These are phyloP conservation scores for Eupithecia vulgata DNA, from an alignment of 2,888 invertebrate genomes.

Conservation along the genomic window DNA sequence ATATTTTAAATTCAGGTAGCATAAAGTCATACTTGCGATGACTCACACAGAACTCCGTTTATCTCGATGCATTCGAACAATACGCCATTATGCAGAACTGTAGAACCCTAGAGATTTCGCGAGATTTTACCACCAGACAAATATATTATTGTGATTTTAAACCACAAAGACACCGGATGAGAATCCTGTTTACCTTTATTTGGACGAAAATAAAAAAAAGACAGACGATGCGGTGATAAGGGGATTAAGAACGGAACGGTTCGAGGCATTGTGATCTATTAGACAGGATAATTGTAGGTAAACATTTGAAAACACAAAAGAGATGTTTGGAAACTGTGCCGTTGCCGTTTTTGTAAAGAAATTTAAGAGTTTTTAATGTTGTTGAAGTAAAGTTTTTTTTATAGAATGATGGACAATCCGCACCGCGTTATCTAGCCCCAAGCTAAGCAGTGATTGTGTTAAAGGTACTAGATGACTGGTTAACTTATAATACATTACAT, in stretches of 20 bases:
- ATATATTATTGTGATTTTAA: constrained; percentile 43
- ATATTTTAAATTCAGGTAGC: constrained; percentile 28
- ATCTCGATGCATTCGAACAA: constrained; percentile 36
- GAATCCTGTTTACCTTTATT: constrained; percentile 73
- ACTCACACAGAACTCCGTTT: constrained; percentile 28
- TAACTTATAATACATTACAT: too few species aligned
- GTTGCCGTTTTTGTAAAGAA: background rate
- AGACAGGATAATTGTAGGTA: constrained; percentile 43
- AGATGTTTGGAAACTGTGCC: background rate
- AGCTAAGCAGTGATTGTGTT: too few species aligned
- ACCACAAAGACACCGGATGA: constrained; percentile 73
- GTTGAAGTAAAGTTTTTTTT: too few species aligned
- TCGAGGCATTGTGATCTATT: constrained; percentile 37
- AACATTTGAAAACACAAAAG: constrained; percentile 43
- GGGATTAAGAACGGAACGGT: constrained; percentile 47
- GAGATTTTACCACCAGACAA: constrained; percentile 36
- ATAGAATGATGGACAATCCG: too few species aligned
- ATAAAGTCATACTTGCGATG: constrained; percentile 22
- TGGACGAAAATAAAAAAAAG: constrained; percentile 66
- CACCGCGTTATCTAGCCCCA: too few species aligned
- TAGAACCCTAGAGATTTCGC: constrained; percentile 35
- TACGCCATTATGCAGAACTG: constrained; percentile 32
- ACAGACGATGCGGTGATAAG: constrained; percentile 61
- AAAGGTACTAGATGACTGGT: too few species aligned
- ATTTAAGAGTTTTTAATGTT: background rate